Evolutionary conservation across 2,797 vertebrate species (phyloP).

Genomic region (Lacerta bilineata): DNA sequence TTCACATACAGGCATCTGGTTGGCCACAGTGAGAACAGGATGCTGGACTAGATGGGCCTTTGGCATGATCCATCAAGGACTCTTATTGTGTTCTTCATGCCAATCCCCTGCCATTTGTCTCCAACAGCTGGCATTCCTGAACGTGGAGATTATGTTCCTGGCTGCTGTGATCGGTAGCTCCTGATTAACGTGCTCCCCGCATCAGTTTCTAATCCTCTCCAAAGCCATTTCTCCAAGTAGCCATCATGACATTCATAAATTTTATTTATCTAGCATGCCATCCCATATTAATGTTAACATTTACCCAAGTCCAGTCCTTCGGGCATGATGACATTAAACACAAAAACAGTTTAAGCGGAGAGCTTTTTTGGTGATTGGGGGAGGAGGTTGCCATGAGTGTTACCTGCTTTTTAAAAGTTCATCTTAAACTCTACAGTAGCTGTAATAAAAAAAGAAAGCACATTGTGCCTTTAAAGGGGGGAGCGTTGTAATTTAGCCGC

Average conservation of each 20-base stretch:
- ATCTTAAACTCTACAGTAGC: conserved; percentile 22
- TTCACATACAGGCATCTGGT: too few relatives aligned
- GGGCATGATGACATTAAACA: conserved; percentile 30
- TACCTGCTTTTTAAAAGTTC: conserved; percentile 33
- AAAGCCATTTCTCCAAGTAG: conserved; percentile 16
- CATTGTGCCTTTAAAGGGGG: neutral
- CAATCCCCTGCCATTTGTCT: neutral
- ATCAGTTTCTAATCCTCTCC: neutral
- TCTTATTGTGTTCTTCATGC: too few relatives aligned
- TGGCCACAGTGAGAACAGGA: too few relatives aligned
- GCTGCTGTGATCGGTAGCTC: neutral
- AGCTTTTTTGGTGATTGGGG: too few relatives aligned
- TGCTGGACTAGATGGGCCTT: too few relatives aligned
- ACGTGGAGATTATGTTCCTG: too few relatives aligned
- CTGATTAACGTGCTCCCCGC: neutral
- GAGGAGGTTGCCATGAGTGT: neutral
- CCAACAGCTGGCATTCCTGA: neutral
- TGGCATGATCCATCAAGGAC: too few relatives aligned
- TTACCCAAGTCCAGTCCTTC: conserved; percentile 32
- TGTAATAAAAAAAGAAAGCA: neutral
- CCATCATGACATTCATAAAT: conserved; percentile 39
- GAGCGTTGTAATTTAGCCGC: conserved; percentile 11
- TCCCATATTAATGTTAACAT: conserved; percentile 11
- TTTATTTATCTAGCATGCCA: conserved; percentile 38
- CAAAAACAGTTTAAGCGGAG: conserved; percentile 27